Conservation (phyloP, 2,797 vertebrate species). For the Oreortyx pictus region DNA sequence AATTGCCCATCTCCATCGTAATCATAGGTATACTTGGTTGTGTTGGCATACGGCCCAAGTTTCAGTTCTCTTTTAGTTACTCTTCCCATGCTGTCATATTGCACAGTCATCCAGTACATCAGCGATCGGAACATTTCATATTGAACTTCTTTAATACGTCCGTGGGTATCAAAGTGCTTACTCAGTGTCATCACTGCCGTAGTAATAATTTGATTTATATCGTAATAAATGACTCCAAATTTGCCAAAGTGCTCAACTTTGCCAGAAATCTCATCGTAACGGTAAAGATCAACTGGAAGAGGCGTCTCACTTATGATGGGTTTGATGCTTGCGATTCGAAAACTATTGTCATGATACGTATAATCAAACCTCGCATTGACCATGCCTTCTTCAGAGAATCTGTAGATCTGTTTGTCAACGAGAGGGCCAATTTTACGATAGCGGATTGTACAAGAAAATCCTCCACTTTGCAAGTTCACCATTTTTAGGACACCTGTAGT, state of each 20-base stretch:
- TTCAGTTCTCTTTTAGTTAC: constrained; percentile 98
- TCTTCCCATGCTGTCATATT: constrained; percentile 98
- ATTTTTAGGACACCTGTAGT: constrained; percentile 96
- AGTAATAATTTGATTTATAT: constrained; percentile 99
- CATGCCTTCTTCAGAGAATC: constrained; percentile 99
- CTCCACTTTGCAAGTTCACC: constrained; percentile 97
- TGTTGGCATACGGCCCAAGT: constrained; percentile 97
- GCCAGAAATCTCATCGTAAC: constrained; percentile 95
- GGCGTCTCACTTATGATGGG: constrained; percentile 98
- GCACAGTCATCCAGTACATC: constrained; percentile 99
- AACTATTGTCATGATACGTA: constrained; percentile 98
- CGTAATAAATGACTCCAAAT: constrained; percentile 99
- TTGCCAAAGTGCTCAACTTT: constrained; percentile 99
- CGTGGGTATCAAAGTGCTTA: constrained; percentile 98
- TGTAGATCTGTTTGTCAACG: constrained; percentile 97
- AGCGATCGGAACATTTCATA: constrained; percentile 99
- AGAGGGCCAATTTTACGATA: constrained; percentile 97
- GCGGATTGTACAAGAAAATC: constrained; percentile 97
- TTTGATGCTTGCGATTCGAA: constrained; percentile 98
- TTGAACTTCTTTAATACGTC: constrained; percentile 98
- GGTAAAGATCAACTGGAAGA: constrained; percentile 96
- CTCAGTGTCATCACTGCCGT: constrained; percentile 99
- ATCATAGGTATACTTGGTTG: constrained; percentile 97
- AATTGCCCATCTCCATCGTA: constrained; percentile 98
- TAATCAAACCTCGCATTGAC: constrained; percentile 98